Percentiles rank a stretch among this genome's conserved stretches.
Conservation (phyloP, 2,797 vertebrate genomes). For the Hydrophis major region DNA sequence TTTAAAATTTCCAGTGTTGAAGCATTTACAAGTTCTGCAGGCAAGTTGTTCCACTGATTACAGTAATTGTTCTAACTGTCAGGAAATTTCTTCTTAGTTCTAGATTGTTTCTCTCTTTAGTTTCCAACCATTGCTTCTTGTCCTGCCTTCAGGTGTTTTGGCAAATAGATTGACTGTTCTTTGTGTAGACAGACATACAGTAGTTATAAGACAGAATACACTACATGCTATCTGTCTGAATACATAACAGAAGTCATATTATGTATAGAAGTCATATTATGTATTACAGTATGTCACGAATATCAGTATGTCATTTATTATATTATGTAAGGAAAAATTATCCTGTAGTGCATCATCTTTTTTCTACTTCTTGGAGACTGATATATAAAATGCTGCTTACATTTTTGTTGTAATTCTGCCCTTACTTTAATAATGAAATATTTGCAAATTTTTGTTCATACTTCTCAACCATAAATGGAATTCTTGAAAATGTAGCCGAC, state of each 20-base stretch:
- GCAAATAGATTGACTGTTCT: too few relatives aligned
- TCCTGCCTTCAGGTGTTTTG: too few relatives aligned
- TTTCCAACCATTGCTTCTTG: too few relatives aligned
- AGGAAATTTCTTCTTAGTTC: too few relatives aligned
- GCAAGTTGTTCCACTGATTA: too few relatives aligned
- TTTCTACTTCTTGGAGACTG: not conserved
- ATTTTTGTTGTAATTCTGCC: slow-evolving; percentile 25
- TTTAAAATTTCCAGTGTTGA: too few relatives aligned
- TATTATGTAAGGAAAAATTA: not conserved
- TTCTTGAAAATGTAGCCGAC: not conserved
- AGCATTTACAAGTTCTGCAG: too few relatives aligned
- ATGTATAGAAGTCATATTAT: not conserved
- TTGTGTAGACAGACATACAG: not conserved
- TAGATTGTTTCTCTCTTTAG: too few relatives aligned
- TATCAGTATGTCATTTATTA: not conserved
- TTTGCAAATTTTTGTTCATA: not conserved
- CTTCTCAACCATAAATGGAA: not conserved
- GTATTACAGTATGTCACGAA: not conserved
- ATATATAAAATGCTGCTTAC: not conserved
- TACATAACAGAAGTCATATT: not conserved
- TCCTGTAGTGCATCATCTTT: not conserved
- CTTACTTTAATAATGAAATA: slow-evolving; percentile 19
- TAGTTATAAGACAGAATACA: not conserved
- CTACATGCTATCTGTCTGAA: not conserved
- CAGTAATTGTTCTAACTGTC: too few relatives aligned